A percentile compares a stretch with the other conserved stretches of the same genome.
Conservation (phyloP, 2,113 vertebrate genomes). For the Lasiurus cinereus region DNA sequence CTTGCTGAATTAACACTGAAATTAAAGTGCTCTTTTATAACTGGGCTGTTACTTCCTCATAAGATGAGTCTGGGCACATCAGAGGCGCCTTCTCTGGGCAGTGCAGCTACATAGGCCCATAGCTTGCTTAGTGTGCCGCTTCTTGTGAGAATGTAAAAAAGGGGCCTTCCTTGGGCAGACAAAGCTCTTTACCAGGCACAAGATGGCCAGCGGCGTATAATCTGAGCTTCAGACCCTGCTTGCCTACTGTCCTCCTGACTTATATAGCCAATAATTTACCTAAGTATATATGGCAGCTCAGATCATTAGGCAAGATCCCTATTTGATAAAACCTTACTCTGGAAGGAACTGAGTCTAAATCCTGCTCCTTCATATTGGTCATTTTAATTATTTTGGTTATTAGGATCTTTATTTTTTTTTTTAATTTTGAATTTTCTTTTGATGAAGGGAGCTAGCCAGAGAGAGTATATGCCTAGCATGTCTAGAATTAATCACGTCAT, state of each 20-base stretch:
- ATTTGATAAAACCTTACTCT: background rate
- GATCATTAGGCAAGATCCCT: background rate
- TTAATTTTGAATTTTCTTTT: background rate
- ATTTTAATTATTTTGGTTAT: background rate
- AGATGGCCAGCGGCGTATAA: no score
- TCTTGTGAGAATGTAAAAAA: background rate
- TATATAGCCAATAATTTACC: background rate
- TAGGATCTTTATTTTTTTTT: background rate
- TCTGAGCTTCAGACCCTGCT: background rate
- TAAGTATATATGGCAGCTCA: background rate
- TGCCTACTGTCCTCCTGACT: background rate
- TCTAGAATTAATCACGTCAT: background rate
- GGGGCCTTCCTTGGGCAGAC: background rate
- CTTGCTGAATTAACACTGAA: background rate
- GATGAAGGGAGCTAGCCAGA: background rate
- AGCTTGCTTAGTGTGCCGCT: no score
- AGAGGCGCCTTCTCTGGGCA: background rate
- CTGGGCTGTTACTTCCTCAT: background rate
- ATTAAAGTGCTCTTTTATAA: background rate
- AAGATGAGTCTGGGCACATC: background rate
- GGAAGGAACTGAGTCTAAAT: background rate
- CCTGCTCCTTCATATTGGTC: background rate
- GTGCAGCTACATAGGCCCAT: background rate
- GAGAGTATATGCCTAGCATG: background rate
- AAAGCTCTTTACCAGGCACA: background rate